A percentile compares a stretch with the other conserved stretches of the same genome.
Conservation (phyloP, 2,888 invertebrate species). For the Harpagoxenus sublaevis region DNA sequence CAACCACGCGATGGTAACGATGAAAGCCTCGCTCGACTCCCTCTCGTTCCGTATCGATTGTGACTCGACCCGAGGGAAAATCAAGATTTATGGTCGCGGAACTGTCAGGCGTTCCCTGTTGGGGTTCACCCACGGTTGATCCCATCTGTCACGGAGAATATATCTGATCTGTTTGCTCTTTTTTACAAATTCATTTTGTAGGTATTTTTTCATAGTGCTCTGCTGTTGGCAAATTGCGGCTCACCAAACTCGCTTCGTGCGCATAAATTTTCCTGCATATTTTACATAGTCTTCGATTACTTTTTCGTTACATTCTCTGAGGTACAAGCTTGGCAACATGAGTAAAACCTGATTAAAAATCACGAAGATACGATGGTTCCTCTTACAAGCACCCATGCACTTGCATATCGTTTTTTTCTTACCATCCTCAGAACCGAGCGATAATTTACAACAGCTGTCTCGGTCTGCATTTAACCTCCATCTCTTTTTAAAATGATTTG, state of each 20-base stretch:
- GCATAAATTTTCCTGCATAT: conserved; percentile 28
- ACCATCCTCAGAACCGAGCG: background rate
- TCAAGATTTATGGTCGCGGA: conserved; percentile 65
- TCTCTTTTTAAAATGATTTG: background rate
- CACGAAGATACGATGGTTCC: conserved; percentile 1
- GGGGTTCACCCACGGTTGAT: conserved; percentile 57
- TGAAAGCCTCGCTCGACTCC: conserved; percentile 59
- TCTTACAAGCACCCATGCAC: background rate
- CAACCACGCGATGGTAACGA: conserved; percentile 34
- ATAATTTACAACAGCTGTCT: conserved; percentile 34
- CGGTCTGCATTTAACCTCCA: background rate
- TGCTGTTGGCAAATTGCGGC: conserved; percentile 20
- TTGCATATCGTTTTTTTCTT: conserved; percentile 25
- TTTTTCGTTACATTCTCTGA: conserved; percentile 14
- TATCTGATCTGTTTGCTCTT: conserved; percentile 59
- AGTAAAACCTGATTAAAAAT: conserved; percentile 36
- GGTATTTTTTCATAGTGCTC: conserved; percentile 14
- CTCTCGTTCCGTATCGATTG: conserved; percentile 62
- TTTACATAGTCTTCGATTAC: conserved; percentile 40
- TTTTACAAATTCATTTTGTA: conserved; percentile 35
- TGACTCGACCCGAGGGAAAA: conserved; percentile 59
- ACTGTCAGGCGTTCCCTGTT: conserved; percentile 55
- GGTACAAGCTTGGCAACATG: conserved; percentile 9
- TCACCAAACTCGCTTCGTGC: background rate
- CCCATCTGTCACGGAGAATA: conserved; percentile 58